Evolutionary conservation across 2,797 vertebrate species (phyloP), one percentile per base, ranked within the genome.

Genomic region (Artibeus jamaicensis): DNA sequence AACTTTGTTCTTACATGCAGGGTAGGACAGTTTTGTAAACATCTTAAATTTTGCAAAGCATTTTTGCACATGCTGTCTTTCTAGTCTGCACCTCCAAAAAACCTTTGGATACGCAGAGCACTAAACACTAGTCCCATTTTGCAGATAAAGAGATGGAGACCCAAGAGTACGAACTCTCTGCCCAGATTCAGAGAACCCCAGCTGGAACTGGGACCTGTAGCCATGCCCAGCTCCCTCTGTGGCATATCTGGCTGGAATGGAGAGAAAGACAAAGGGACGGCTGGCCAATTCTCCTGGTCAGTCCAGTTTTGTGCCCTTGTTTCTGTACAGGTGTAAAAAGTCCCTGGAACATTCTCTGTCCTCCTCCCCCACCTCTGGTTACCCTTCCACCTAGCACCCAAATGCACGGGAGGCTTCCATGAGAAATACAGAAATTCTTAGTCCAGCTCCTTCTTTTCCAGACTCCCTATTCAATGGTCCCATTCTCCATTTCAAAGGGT

Each of bases 401-500:
- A 21, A 6, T 62, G 9, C 2, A 21, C 34, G 19, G 48, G 26
- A 59, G 62, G 7, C 21, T 50, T 71, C 19, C 9, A 10, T 22
- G 9, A 74, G 26, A 86, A 57, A 21, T 32, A 32, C 29, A n/a
- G 5, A 65, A 6, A 15, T n/a, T 15, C 29, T 29, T 2, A 19
- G 10, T 74, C 18, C 10, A 24, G 48, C 50, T 86, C 18, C 59
- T 48, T 85, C 71, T 46, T 57, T 84, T 77, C 67, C 55, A 78
- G 76, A 32, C 14, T 71, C 55, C 88, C 21, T 39, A 7, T 55
- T 59, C 73, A 82, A 2, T 65, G 53, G 24, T 48, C 16, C 46
- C 50, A 26, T 22, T 57, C 53, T 86, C 94, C 57, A 29, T 81
- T 85, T 96, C 93, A 94, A 94, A 94, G 44, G 21, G 32, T 37